Percentiles rank a stretch among this genome's conserved stretches.
Evolutionary conservation across 2,113 vertebrate genomes (phyloP).

Genomic region (Rhynchopsitta pachyrhyncha): DNA sequence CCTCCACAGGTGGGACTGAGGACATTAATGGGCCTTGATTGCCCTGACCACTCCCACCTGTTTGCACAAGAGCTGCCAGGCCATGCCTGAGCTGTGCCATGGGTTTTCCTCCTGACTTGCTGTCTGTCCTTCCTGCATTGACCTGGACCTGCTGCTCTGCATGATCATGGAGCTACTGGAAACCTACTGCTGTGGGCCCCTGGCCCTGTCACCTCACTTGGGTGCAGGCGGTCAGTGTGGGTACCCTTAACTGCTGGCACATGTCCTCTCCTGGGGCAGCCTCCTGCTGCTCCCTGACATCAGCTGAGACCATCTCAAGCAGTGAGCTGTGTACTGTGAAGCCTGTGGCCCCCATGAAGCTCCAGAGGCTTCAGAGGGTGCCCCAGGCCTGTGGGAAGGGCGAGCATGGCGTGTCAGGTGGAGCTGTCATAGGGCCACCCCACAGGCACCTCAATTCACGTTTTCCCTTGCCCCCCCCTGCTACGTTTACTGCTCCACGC

Average conservation of each 20-base stretch:
- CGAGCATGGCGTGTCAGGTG: background rate
- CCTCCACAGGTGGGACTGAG: background rate
- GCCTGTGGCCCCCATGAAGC: background rate
- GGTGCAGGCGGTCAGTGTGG: background rate
- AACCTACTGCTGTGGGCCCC: background rate
- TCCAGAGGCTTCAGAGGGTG: background rate
- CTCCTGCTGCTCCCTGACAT: background rate
- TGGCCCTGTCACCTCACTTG: rapidly evolving
- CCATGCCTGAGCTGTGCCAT: background rate
- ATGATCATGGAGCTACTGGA: background rate
- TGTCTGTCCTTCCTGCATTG: background rate
- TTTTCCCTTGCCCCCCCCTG: background rate
- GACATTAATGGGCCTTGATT: background rate
- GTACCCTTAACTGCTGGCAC: background rate
- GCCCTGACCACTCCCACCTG: background rate
- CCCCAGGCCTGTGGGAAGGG: background rate
- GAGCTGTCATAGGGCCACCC: background rate
- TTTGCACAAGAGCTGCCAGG: background rate
- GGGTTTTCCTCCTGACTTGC: background rate
- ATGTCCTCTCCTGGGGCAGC: background rate
- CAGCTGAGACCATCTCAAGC: no score
- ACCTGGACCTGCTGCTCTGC: background rate
- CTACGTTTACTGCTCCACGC: background rate
- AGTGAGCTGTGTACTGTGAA: background rate
- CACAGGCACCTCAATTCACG: background rate